Evolutionary conservation across 2,888 invertebrate species (phyloP), one percentile per base, ranked within the genome.

Genomic region (Euplexia lucipara): DNA sequence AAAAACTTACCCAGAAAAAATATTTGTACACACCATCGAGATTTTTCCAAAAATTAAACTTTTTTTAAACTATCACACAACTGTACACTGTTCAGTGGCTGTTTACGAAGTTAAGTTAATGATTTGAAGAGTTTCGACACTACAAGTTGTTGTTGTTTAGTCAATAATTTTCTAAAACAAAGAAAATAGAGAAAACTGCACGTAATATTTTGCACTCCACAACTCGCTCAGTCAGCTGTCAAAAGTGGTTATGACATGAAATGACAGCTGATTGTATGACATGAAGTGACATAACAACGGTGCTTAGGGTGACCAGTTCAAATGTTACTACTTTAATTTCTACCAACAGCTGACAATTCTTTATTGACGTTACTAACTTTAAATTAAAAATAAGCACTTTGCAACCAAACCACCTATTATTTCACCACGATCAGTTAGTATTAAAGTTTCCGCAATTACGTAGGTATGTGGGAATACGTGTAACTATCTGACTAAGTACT

Each of bases 101-200:
- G 26, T 45, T 47, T 58, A 22, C 30, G 14, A 14, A 41, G 9
- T 49, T 4, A 32, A 37, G n/a, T 16, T 30, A 47, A 5, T 41
- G 7, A 37, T 56, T 54, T 18, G 7, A 56, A 56, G n/a, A 34
- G 32, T 47, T 52, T 35, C 9, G n/a, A 18, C 67, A 74, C 70
- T 41, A 18, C 7, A 5, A 16, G 2, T 56, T 18, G 45, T 30
- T 0, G 26, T 59, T 66, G 74, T 81, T 81, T 70, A 68, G 76
- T 81, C 79, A 81, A 69, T 68, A 81, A 71, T 74, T 78, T 79
- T 78, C 74, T 56, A 44, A 42, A 44, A n/a, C 2, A 64, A 44
- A 56, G 79, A 74, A 78, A 80, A 71, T 68, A 30, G 22, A 44
- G 70, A 65, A 77, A 74, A 68, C 69, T 74, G 45, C 54, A 69